Conservation (phyloP, 1,140 invertebrate genomes). For the Aphis craccivora region DNA sequence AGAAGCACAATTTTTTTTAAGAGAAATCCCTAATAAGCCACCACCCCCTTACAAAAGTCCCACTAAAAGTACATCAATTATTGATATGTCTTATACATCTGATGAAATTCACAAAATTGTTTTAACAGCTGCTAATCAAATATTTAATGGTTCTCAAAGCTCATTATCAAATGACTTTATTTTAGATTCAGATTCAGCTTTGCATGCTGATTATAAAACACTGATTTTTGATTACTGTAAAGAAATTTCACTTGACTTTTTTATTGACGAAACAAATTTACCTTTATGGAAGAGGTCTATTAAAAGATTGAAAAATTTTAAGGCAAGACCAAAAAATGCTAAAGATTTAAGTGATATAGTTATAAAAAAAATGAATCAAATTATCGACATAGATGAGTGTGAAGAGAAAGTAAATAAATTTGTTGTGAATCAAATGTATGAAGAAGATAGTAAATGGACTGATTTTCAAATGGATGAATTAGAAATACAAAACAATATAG, state of each 20-base stretch:
- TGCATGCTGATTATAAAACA: slow-evolving; percentile 9
- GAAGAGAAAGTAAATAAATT: slow-evolving; percentile 50
- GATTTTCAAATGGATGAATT: slow-evolving; percentile 39
- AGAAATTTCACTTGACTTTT: background rate
- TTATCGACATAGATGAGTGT: slow-evolving; percentile 23
- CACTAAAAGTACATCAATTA: background rate
- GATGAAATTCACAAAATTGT: slow-evolving; percentile 12
- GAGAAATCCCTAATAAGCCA: slow-evolving; percentile 49
- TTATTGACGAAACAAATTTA: background rate
- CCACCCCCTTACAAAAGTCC: slow-evolving; percentile 45
- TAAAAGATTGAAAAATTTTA: background rate
- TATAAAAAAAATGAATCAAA: background rate
- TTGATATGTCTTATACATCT: background rate
- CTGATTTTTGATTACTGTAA: slow-evolving; percentile 50
- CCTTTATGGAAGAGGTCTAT: slow-evolving; percentile 34
- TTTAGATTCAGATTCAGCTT: background rate
- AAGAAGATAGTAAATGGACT: slow-evolving; percentile 35
- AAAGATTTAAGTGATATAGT: slow-evolving; percentile 28
- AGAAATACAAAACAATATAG: slow-evolving; percentile 33
- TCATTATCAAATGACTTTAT: background rate
- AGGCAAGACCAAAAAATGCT: background rate
- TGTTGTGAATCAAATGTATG: slow-evolving; percentile 27
- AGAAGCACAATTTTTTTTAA: background rate
- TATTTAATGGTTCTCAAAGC: slow-evolving; percentile 9
- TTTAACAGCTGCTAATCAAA: background rate